Percentiles rank a stretch among this genome's conserved stretches.
phyloP scores from a whole-genome alignment of 2,113 vertebrate genomes.

The Dasyornis broadbenti region DNA sequence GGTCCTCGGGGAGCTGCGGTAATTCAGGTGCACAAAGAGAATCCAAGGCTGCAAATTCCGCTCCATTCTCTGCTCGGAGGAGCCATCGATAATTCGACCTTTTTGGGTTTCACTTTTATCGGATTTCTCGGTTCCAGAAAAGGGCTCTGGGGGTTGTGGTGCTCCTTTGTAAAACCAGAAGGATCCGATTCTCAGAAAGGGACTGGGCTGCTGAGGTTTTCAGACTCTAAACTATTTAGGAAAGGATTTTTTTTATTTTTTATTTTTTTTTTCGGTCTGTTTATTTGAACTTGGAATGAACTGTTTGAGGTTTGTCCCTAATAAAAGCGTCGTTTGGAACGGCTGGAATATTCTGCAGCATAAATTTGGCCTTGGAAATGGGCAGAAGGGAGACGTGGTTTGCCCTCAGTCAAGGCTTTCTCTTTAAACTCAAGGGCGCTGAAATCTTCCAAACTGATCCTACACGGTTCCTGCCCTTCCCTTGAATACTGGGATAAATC shows the following conservation, averaged over 20 bases:
- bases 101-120: neutral
- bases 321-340: neutral
- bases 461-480: neutral
- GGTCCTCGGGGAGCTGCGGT: neutral
- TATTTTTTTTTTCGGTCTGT: neutral
- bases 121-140: neutral
- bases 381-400: neutral
- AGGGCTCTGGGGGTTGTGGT: neutral
- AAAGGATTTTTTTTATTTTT: slow-evolving; percentile 4
- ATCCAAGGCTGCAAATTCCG: neutral
- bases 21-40: neutral
- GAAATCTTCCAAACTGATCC: neutral
- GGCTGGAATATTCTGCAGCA: neutral
- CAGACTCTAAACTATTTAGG: slow-evolving; percentile 2
- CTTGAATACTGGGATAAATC: neutral
- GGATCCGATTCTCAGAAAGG: neutral
- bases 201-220: neutral
- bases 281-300: slow-evolving; percentile 37
- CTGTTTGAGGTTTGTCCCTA: slow-evolving; percentile 27
- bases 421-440: neutral
- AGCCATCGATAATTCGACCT: neutral
- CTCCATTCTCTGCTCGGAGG: neutral
- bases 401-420: neutral
- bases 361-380: neutral
- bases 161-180: neutral